These are phyloP conservation scores for Macrosteles quadrilineatus DNA, from an alignment of 1,140 invertebrate species.

Conservation along the genomic window DNA sequence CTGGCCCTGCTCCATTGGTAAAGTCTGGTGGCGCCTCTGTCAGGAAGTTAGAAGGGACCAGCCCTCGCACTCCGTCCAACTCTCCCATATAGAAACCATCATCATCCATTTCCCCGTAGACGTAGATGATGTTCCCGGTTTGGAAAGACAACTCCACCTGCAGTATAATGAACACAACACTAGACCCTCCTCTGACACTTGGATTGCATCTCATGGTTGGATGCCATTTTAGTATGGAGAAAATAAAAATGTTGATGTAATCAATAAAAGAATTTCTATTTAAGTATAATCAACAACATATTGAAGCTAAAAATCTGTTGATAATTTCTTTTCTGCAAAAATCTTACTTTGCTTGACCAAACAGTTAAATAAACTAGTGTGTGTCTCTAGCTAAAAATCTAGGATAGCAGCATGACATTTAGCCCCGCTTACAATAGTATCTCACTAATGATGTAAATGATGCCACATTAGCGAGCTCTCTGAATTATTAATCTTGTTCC, in stretches of 20 bases:
- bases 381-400: too few species aligned
- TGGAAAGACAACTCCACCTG: conserved; percentile 94
- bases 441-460: too few species aligned
- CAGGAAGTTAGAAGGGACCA: conserved; percentile 95
- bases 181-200: conserved; percentile 33
- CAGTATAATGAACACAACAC: conserved; percentile 37
- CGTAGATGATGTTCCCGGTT: conserved; percentile 92
- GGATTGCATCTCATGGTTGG: not conserved
- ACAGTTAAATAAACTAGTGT: too few species aligned
- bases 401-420: too few species aligned
- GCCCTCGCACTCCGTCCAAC: conserved; percentile 83
- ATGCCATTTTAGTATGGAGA: not conserved
- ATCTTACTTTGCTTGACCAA: too few species aligned
- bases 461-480: too few species aligned
- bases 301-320: too few species aligned
- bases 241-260: conserved; percentile 3
- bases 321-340: too few species aligned
- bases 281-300: too few species aligned
- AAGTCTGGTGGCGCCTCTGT: conserved; percentile 73
- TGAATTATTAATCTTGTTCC: too few species aligned
- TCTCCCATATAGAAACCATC: conserved; percentile 98
- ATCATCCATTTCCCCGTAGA: conserved; percentile 97
- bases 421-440: too few species aligned
- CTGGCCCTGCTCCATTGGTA: conserved; percentile 42
- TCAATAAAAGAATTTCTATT: too few species aligned